These are phyloP conservation scores for Rhynchophorus ferrugineus DNA, from an alignment of 1,140 invertebrate species.

Conservation along the genomic window DNA sequence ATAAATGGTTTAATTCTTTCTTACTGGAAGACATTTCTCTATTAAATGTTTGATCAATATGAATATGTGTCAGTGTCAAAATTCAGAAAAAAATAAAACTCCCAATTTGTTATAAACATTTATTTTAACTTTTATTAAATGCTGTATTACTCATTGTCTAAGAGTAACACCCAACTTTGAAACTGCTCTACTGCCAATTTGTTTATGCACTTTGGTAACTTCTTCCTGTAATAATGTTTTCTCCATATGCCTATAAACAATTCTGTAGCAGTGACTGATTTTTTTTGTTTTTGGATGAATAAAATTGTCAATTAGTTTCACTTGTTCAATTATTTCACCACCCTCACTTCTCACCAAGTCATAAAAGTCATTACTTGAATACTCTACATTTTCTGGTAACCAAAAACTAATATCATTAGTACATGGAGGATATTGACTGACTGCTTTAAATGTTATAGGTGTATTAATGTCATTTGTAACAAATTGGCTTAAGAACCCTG, in stretches of 20 bases:
- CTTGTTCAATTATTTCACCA: conserved; percentile 89
- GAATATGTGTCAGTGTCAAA: not conserved
- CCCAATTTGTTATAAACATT: not conserved
- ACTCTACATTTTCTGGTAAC: conserved; percentile 65
- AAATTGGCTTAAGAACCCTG: conserved; percentile 90
- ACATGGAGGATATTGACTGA: conserved; percentile 87
- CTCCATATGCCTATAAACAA: conserved; percentile 91
- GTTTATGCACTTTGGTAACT: conserved; percentile 77
- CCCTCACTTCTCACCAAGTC: conserved; percentile 83
- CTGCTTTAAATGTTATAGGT: conserved; percentile 61
- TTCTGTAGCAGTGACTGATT: conserved; percentile 84
- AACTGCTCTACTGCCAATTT: conserved; percentile 58
- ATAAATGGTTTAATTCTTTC: conserved; percentile 34
- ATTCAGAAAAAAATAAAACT: not conserved
- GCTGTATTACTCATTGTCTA: too few species aligned
- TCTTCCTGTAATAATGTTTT: conserved; percentile 78
- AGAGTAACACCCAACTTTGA: conserved; percentile 63
- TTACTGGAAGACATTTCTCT: conserved; percentile 8
- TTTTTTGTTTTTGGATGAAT: conserved; percentile 75
- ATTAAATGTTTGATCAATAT: not conserved
- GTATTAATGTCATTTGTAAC: conserved; percentile 60
- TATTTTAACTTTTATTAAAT: too few species aligned
- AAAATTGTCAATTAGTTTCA: conserved; percentile 82
- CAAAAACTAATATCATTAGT: conserved; percentile 95
- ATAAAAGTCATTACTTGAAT: conserved; percentile 85